These are phyloP conservation scores for Xiphias gladius DNA, from an alignment of 2,113 vertebrate genomes.

Conservation along the genomic window DNA sequence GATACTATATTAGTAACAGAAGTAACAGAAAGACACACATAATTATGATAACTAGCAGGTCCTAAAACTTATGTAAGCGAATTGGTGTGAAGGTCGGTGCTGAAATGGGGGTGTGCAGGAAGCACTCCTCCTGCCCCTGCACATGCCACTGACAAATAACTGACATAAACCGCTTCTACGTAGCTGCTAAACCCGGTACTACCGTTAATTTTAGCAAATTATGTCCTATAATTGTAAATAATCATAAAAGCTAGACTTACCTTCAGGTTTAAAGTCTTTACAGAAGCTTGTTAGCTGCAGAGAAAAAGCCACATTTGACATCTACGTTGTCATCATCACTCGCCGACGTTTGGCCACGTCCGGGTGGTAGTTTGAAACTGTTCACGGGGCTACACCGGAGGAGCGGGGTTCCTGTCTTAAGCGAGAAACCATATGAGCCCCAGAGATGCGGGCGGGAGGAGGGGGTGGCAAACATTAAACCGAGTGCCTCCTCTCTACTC, in stretches of 20 bases:
- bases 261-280: slow-evolving; percentile 12
- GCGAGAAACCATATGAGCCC: accelerated
- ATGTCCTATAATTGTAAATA: neutral
- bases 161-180: neutral
- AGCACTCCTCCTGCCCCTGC: neutral
- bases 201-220: neutral
- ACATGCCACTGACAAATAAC: neutral
- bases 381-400: accelerated
- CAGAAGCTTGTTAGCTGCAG: slow-evolving; percentile 18
- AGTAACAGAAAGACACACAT: neutral
- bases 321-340: slow-evolving; percentile 45
- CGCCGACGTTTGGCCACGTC: neutral
- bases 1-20: neutral
- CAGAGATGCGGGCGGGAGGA: accelerated
- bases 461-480: neutral
- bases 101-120: neutral
- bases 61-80: neutral
- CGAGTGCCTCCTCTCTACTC: neutral
- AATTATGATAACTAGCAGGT: neutral
- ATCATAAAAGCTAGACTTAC: slow-evolving; percentile 45
- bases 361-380: neutral
- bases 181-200: neutral
- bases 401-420: neutral
- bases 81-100: slow-evolving; percentile 59
- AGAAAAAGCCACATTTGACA: slow-evolving; percentile 16